A percentile compares a stretch with the other conserved stretches of the same genome.
phyloP scores from a whole-genome alignment of 2,113 vertebrate genomes.

The Brachyhypopomus occidentalis region DNA sequence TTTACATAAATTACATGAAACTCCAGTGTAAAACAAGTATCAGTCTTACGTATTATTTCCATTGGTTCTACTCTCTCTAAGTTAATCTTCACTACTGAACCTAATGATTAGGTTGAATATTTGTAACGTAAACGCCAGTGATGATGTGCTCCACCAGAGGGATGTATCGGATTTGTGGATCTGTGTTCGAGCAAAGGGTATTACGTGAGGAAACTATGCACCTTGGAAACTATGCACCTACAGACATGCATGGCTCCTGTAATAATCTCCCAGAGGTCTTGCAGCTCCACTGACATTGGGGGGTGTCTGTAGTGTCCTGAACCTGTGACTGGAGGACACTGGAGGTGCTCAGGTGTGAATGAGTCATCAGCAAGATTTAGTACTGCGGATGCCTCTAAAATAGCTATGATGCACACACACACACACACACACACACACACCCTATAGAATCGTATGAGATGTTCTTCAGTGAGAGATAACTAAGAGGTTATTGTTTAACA shows the following conservation, averaged over 20 bases:
- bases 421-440: slow-evolving; percentile 23
- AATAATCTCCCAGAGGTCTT: slow-evolving; percentile 3
- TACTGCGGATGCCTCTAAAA: slow-evolving; percentile 14
- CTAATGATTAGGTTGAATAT: too few species aligned
- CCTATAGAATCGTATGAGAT: neutral
- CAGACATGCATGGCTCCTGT: neutral
- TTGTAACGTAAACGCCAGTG: too few species aligned
- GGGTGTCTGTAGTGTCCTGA: neutral
- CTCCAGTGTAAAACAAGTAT: too few species aligned
- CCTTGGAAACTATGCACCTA: neutral
- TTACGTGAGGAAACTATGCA: neutral
- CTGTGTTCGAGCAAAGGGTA: neutral
- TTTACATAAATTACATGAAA: too few species aligned
- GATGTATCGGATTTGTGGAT: neutral
- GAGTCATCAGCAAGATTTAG: slow-evolving; percentile 5
- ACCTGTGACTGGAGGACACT: slow-evolving; percentile 1
- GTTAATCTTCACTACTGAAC: too few species aligned
- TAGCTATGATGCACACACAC: slow-evolving; percentile 42
- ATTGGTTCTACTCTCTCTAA: too few species aligned
- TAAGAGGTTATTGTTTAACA: neutral
- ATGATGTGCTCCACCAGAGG: neutral
- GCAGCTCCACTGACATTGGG: neutral
- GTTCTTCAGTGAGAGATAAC: neutral
- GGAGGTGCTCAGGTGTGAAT: slow-evolving; percentile 1
- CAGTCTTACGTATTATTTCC: too few species aligned